These are phyloP conservation scores for Struthidea cinerea DNA, from an alignment of 2,113 vertebrate species.

Conservation along the genomic window DNA sequence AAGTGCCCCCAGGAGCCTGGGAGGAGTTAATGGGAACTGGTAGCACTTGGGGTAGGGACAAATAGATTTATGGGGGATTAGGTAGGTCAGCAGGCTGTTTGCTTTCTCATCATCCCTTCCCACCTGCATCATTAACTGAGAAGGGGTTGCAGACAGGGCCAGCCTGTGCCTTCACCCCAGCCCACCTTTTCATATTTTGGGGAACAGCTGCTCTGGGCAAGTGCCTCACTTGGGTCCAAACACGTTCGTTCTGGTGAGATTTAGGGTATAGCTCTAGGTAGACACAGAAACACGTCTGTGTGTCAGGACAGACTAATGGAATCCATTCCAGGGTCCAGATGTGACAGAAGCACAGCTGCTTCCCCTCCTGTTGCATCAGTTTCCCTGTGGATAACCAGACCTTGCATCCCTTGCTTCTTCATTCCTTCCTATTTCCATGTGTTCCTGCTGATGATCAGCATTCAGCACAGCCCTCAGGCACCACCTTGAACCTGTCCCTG, in stretches of 20 bases:
- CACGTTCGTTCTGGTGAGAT: accelerated
- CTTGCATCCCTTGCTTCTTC: background rate
- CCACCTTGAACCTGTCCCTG: background rate
- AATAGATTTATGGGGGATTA: background rate
- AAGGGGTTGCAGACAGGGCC: background rate
- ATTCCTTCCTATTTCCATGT: background rate
- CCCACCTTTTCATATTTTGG: background rate
- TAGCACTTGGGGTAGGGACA: background rate
- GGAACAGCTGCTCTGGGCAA: background rate
- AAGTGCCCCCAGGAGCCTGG: background rate
- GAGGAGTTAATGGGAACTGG: background rate
- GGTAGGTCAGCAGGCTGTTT: background rate
- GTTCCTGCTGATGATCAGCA: background rate
- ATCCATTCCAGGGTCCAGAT: background rate
- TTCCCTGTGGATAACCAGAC: background rate
- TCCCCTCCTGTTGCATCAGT: background rate
- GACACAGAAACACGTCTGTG: accelerated
- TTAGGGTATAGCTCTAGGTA: background rate
- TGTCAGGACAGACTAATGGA: background rate
- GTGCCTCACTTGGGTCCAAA: background rate
- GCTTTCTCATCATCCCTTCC: background rate
- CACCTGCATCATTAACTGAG: background rate
- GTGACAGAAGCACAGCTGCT: background rate
- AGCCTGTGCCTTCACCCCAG: background rate
- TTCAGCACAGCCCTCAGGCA: background rate